phyloP scores from a whole-genome alignment of 2,113 vertebrate species.

The Plotosus lineatus region DNA sequence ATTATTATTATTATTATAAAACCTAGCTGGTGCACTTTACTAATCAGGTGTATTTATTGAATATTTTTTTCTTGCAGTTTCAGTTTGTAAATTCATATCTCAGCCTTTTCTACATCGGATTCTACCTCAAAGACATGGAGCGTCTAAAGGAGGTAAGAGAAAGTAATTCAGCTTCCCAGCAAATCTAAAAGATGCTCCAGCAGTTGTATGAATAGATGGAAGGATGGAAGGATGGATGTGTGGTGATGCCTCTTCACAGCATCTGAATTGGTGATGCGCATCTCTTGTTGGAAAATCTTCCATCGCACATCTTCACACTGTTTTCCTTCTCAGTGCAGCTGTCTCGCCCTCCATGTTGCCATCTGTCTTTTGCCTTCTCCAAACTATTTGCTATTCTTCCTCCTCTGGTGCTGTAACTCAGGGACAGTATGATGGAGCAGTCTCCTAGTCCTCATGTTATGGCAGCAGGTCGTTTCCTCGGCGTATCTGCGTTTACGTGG shows the following conservation, averaged over 20 bases:
- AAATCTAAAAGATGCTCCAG: neutral
- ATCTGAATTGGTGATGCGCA: neutral
- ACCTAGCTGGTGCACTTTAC: too few relatives aligned
- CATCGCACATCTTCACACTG: neutral
- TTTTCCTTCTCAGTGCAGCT: conserved; percentile 10
- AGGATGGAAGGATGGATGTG: neutral
- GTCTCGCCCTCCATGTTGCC: conserved; percentile 12
- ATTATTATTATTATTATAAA: too few relatives aligned
- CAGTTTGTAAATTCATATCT: conserved; percentile 99
- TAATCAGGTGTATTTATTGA: neutral
- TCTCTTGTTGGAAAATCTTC: conserved; percentile 11
- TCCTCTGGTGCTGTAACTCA: conserved; percentile 18
- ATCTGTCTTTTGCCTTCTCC: conserved; percentile 19
- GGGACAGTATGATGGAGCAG: neutral
- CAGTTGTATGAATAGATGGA: neutral
- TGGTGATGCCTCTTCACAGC: conserved; percentile 2
- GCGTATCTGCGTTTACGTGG: neutral
- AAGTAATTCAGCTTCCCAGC: neutral
- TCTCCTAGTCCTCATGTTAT: neutral
- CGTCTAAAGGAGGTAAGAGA: conserved; percentile 91
- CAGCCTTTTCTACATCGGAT: conserved; percentile 99
- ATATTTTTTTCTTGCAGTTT: conserved; percentile 76
- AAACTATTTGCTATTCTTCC: conserved; percentile 9
- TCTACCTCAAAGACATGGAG: conserved; percentile 99
- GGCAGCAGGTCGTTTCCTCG: neutral